Base-by-base conservation (phyloP, 2,888 invertebrate genomes). In the Eilema griseolum region DNA sequence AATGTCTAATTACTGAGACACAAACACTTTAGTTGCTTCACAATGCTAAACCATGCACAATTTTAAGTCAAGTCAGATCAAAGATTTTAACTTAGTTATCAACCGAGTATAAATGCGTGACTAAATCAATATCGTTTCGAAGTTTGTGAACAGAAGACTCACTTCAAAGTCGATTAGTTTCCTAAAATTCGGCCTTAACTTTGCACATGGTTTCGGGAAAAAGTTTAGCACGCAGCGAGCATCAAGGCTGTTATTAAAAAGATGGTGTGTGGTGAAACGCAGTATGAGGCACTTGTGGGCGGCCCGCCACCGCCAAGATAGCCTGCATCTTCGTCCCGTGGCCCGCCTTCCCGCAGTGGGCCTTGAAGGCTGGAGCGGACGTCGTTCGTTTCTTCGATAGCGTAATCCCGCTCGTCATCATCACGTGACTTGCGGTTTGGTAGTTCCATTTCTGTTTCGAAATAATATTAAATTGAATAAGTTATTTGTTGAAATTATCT, bases 361-460 rank as follows among this genome's bases (percentile, higher is more conserved):
- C 97, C 97, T 84, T 97, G 97, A 77, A 96, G 96, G 78, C 97
- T 96, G 83, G 96, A 96, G 71, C 97, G 96, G 81, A 96, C 95
- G 76, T 95, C 94, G 74, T 95, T 95, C 73, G 93, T 93, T 80
- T 94, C 94, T 74, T 95, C 95, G 31, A 89, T 81, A 46, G 90
- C 84, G 60, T 91, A 88, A 74, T 92, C 90, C 33, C 86, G 86
- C 69, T 95, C 91, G 62, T 96, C 95, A 61, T 96, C 96, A 62
- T 94, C 90, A 37, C 93, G 92, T 31, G 94, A 90, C 82, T 96
- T 96, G 74, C 94, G 91, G 79, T 96, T 94, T 70, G 96, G 96
- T 60, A 96, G 90, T 87, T 96, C 96, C 96, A 96, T 96, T 95
- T 96, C 96, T 96, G 92, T 16, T 33, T 61, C 11, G 23, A 66